Percentiles rank a stretch among this genome's conserved stretches.
Evolutionary conservation across 2,888 invertebrate genomes (phyloP).

Genomic region (Drosophila leonis): DNA sequence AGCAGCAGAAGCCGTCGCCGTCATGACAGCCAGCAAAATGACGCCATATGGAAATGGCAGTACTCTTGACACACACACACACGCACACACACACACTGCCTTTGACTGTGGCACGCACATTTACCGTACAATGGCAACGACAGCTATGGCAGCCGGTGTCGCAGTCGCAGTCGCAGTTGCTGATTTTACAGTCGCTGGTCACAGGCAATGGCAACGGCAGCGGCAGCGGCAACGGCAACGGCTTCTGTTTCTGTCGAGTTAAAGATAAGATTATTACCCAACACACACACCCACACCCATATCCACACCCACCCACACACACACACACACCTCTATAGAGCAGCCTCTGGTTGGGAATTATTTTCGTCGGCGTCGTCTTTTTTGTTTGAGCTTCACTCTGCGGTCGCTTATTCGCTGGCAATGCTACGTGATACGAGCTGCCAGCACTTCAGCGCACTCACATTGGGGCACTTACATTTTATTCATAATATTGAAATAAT

Average conservation of each 20-base stretch:
- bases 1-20: slow-evolving; percentile 31
- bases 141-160: slow-evolving; percentile 61
- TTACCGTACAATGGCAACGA: slow-evolving; percentile 57
- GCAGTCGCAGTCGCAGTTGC: slow-evolving; percentile 24
- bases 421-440: slow-evolving; percentile 37
- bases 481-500: slow-evolving; percentile 63
- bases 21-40: slow-evolving; percentile 68
- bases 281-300: slow-evolving; percentile 39
- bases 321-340: not conserved
- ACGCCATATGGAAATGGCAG: slow-evolving; percentile 77
- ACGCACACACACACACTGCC: slow-evolving; percentile 16
- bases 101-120: slow-evolving; percentile 47
- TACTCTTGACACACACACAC: slow-evolving; percentile 26
- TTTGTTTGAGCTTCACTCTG: slow-evolving; percentile 33
- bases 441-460: slow-evolving; percentile 34
- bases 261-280: slow-evolving; percentile 73
- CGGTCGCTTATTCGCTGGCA: slow-evolving; percentile 45
- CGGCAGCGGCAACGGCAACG: slow-evolving; percentile 36
- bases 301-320: slow-evolving; percentile 13
- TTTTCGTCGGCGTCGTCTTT: slow-evolving; percentile 45
- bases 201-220: slow-evolving; percentile 29
- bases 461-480: slow-evolving; percentile 54
- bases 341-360: slow-evolving; percentile 50
- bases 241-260: slow-evolving; percentile 63
- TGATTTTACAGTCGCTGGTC: slow-evolving; percentile 53